Base-by-base conservation (phyloP, 2,113 vertebrate species). In the Antechinus flavipes region DNA sequence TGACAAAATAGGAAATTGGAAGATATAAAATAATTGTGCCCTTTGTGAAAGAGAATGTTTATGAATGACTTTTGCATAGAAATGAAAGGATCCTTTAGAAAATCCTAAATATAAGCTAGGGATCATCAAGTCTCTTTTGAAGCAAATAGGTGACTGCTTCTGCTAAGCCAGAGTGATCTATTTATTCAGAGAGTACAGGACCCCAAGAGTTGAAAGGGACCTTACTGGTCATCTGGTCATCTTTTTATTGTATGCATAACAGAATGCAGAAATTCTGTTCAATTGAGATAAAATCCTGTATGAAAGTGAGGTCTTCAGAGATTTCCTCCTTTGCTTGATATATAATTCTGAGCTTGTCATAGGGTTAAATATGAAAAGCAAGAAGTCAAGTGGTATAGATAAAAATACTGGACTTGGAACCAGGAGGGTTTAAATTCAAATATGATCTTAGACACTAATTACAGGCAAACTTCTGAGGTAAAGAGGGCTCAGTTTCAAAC, bases 121-220 rank as follows among this genome's bases (percentile, higher is more conserved):
- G 46, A 91, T 96, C 0, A 54, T 90, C 6, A 2, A 95, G 19
- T 25, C 14, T 42, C 14, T 55, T n/a, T 0, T 0, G 1, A 23
- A 0, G 42, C 54, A 46, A 92, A 3, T 56, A 5, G 90, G 76
- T 0, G 1, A 89, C n/a, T n/a, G 53, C 2, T 30, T 96, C 52
- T 56, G 53, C 30, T 46, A 2, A 92, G 54, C 61, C 61, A 68
- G 12, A 68, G 11, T n/a, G 35, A 12, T 26, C 30, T 30, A 19
- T 68, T 68, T 68, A 68, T 68, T 68, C 30, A 68, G 61, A 68
- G 61, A 68, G n/a, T 14, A n/a, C 61, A 30, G 26, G 56, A 58
- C 11, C 56, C 26, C 26, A 58, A 10, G 56, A 7, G 2, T 8
- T 58, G 26, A 58, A 58, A 27, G 56, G 56, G 26, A 58, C 10